Percentiles rank a stretch among this genome's conserved stretches.
phyloP scores from a whole-genome alignment of 2,113 vertebrate genomes.

The Centropus bengalensis region DNA sequence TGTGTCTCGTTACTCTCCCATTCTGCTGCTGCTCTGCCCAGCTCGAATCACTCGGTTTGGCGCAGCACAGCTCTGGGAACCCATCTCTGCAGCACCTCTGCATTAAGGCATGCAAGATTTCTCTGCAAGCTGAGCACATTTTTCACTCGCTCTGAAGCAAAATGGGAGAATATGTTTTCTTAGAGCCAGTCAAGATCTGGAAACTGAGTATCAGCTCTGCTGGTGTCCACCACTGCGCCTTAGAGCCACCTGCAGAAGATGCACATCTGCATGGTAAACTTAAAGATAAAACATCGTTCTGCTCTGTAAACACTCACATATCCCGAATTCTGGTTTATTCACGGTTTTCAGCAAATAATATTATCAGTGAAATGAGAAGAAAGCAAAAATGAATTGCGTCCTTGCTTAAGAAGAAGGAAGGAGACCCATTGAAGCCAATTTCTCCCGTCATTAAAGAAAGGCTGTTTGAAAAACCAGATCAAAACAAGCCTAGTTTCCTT shows the following conservation, averaged over 20 bases:
- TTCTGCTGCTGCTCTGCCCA: background rate
- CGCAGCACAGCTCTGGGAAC: background rate
- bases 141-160: background rate
- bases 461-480: conserved; percentile 31
- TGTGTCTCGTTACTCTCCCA: background rate
- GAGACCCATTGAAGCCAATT: conserved; percentile 29
- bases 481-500: background rate
- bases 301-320: background rate
- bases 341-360: background rate
- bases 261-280: background rate
- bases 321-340: background rate
- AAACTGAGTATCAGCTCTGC: background rate
- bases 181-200: background rate
- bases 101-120: background rate
- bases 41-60: background rate
- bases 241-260: background rate
- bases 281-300: background rate
- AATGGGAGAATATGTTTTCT: background rate
- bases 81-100: background rate
- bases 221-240: background rate
- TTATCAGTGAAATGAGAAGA: background rate
- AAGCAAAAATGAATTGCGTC: background rate
- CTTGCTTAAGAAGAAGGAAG: background rate
- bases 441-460: conserved; percentile 29
- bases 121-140: background rate